Percentiles rank a stretch among this genome's conserved stretches.
phyloP scores from a whole-genome alignment of 2,113 vertebrate genomes.

The Gila orcuttii region DNA sequence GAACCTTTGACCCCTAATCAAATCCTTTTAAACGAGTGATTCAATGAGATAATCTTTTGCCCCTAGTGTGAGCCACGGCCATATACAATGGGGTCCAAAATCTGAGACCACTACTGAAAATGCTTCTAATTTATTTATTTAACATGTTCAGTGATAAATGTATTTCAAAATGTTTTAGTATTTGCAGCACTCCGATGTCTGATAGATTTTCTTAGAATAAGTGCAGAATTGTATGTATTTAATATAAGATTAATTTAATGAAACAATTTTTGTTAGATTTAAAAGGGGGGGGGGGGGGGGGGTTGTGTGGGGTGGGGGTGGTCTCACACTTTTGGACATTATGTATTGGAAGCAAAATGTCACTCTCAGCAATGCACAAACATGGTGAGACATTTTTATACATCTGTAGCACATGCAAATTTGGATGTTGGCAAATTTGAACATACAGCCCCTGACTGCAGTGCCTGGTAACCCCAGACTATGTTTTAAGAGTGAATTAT shows the following conservation, averaged over 20 bases:
- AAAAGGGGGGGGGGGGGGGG: too few relatives aligned
- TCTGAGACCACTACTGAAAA: neutral
- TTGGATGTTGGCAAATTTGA: neutral
- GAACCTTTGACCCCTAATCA: constrained; percentile 51
- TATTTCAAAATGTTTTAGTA: neutral
- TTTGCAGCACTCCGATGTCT: neutral
- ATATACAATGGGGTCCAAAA: neutral
- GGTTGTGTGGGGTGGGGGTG: too few relatives aligned
- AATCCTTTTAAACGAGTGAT: constrained; percentile 40
- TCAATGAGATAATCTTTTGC: constrained; percentile 35
- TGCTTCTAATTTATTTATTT: neutral
- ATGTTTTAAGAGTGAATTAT: constrained; percentile 13
- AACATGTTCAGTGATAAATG: neutral
- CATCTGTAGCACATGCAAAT: neutral
- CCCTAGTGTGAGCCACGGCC: neutral
- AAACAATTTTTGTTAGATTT: neutral
- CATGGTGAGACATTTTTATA: neutral
- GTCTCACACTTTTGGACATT: neutral
- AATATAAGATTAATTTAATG: neutral
- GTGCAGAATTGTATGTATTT: neutral
- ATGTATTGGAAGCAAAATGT: neutral
- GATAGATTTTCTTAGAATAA: neutral
- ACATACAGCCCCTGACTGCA: neutral
- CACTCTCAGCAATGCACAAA: neutral
- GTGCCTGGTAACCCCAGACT: neutral